Base-by-base conservation (phyloP, 2,797 vertebrate genomes). In the Catostomus latipinnis region DNA sequence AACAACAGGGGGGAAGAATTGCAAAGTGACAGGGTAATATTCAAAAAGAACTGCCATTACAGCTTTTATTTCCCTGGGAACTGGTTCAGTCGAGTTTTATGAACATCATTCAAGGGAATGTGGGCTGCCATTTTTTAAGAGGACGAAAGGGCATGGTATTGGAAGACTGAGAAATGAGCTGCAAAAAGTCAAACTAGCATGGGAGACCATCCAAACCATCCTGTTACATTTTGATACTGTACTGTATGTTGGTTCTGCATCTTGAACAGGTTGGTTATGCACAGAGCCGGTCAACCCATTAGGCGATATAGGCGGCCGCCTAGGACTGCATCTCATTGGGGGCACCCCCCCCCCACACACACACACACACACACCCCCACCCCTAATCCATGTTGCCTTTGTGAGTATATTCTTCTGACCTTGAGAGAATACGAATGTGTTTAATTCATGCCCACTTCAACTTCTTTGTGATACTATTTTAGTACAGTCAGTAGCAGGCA, bases 1-100 rank as follows among this genome's bases (percentile, higher is more conserved):
- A 89, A 84, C 86, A 77, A 87, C 76, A 87, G 88, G 86, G 63
- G 74, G 71, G 68, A 75, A 83, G 82, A 81, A 61, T 52, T 49
- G 56, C 61, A 80, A 66, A 77, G 50, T 71, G 79, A 79, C 70
- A 74, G 56, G 70, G 45, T 80, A 80, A 82, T 90, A 69, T 81
- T 78, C 74, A 67, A 74, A 84, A 84, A 86, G 79, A 80, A 71
- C 81, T 73, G 81, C 70, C 70, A 53, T 71, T 69, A 16, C 9
- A 49, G 34, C 1, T 49, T 22, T 49, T 57, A 49, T 57, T 67
- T 76, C 11, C 45, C 14, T 49, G 43, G 14, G 18, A 62, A 60
- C 43, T 62, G 70, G 34, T 54, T 52, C 52, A 1, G 6, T 60
- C 1, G 1, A 11, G 8, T 80, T 82, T 71, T 58, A 50, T 83